Conservation (phyloP, 2,888 invertebrate species). For the Cactoblastis cactorum region DNA sequence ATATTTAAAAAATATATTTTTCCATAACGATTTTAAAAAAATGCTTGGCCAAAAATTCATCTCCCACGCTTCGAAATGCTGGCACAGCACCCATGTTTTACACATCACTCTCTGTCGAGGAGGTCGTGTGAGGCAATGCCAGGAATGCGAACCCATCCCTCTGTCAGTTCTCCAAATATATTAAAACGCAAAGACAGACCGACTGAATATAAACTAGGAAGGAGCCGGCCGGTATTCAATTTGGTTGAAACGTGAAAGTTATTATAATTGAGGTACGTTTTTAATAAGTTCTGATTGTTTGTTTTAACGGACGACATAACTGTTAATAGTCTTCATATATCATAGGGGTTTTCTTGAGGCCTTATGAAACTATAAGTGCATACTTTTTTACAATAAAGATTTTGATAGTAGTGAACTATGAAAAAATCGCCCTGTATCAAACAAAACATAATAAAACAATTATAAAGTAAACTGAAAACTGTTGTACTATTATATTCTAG, state of each 20-base stretch:
- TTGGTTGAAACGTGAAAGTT: neutral
- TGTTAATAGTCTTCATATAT: no score
- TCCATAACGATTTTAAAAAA: no score
- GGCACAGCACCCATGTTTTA: neutral
- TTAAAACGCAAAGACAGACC: constrained; percentile 4
- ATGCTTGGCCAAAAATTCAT: neutral
- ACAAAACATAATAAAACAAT: no score
- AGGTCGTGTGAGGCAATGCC: neutral
- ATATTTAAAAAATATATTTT: no score
- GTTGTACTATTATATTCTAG: no score
- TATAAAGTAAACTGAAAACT: no score
- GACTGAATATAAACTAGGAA: constrained; percentile 10
- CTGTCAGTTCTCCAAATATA: constrained; percentile 4
- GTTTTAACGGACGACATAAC: neutral
- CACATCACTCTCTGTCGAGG: neutral
- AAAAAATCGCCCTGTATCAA: no score
- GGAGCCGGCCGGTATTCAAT: neutral
- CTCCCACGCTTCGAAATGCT: neutral
- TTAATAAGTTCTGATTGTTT: neutral
- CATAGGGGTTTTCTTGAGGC: no score
- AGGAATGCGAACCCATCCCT: constrained; percentile 4
- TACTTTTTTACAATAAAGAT: no score
- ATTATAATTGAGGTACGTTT: neutral
- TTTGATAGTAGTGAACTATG: no score
- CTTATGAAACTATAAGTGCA: no score